Conservation (phyloP, 1,140 invertebrate genomes). For the Heliconius himera region DNA sequence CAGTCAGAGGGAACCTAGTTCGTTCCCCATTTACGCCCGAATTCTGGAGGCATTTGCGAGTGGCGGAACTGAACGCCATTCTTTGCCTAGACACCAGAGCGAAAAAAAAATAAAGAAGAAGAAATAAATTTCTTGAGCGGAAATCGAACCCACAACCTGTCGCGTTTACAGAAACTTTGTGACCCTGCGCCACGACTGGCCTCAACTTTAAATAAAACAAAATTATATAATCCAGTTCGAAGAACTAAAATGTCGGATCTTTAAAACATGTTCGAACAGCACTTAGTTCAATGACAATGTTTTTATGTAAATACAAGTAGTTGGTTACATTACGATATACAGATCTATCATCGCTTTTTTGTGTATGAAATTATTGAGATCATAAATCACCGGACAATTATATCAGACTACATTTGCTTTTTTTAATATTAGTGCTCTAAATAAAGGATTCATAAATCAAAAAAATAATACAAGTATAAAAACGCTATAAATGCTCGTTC, state of each 20-base stretch:
- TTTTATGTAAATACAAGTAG: conserved; percentile 13
- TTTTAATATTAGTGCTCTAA: neutral
- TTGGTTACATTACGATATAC: neutral
- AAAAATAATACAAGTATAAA: neutral
- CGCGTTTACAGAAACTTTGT: too few relatives aligned
- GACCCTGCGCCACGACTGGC: too few relatives aligned
- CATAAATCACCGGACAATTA: conserved; percentile 22
- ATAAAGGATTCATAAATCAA: neutral
- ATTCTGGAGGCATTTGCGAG: too few relatives aligned
- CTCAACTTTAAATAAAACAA: neutral
- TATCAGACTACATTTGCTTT: neutral
- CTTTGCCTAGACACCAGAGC: too few relatives aligned
- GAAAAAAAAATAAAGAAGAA: too few relatives aligned
- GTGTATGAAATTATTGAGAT: neutral
- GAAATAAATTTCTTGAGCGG: too few relatives aligned
- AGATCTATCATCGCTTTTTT: conserved; percentile 23
- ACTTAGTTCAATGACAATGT: conserved; percentile 13
- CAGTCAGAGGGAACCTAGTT: too few relatives aligned
- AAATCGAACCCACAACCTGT: too few relatives aligned
- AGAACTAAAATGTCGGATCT: neutral
- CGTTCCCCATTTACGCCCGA: too few relatives aligned
- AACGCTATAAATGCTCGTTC: neutral
- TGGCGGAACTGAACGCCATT: too few relatives aligned
- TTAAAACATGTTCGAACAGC: neutral
- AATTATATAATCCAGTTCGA: neutral